Base-by-base conservation (phyloP, 2,797 vertebrate genomes). In the Sebastes umbrosus region DNA sequence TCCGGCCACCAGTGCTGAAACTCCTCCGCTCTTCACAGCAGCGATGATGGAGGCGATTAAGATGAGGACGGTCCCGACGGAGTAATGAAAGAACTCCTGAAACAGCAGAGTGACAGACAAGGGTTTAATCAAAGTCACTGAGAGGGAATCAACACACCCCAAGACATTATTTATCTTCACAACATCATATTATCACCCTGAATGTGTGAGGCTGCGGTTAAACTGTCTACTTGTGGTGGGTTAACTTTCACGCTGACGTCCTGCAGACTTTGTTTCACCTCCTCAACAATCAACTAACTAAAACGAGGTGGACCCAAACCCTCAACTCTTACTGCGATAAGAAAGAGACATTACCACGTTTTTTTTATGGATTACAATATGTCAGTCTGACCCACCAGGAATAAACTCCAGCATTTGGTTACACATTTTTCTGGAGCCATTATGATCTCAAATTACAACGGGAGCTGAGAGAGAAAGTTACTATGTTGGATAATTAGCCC, bases 51-150 rank as follows among this genome's bases (percentile, higher is more conserved):
- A 97, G 74, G 95, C 98, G 71, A 99, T 97, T 59, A 97, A 89
- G 83, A 99, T 92, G 70, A 99, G 96, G 87, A 97, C 71, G 22
- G 96, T 95, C 8, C 97, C 97, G 0, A 98, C 92, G 3, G 95
- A 86, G 79, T 99, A 99, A 93, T 99, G 97, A 52, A 99, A 96
- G 79, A 99, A 97, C 92, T 99, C 98, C 98, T 99, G 94, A 50
- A 81, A 79, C 27, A 62, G 58, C 54, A 69, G 6, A 46, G 16
- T 31, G 32, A 60, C 22, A 14, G 18, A 13, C 32, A 2, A 39
- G 24, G n/a, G 9, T 46, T 71, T 55, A 31, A 70, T 57, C 4
- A 12, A 7, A 68, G 18, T 29, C 29, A 8, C 39, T 3, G 22
- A 20, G 43, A 20, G 43, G 43, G 50, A 52, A 2, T 8, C 20